These are phyloP conservation scores for Neodiprion virginianus DNA, from an alignment of 1,140 invertebrate species.

Conservation along the genomic window DNA sequence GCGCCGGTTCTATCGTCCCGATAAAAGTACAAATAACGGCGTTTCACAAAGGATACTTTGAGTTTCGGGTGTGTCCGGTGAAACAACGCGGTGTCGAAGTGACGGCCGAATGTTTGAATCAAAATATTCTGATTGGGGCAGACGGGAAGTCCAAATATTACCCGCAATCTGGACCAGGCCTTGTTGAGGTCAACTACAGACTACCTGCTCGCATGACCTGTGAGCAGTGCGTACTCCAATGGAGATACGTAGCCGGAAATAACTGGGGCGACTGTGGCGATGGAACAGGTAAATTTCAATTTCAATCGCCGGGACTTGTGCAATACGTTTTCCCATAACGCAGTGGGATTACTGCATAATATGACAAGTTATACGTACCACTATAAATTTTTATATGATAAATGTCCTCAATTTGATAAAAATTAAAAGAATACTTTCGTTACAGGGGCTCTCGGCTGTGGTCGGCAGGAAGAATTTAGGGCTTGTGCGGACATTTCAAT, in stretches of 20 bases:
- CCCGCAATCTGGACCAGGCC: constrained; percentile 76
- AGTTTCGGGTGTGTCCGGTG: constrained; percentile 83
- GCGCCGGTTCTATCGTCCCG: constrained; percentile 70
- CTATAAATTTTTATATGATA: too few species aligned
- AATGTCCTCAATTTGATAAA: too few species aligned
- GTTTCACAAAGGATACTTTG: constrained; percentile 84
- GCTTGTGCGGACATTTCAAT: constrained; percentile 85
- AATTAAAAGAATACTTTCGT: background rate
- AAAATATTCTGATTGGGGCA: constrained; percentile 69
- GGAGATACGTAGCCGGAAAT: constrained; percentile 82
- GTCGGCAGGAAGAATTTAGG: constrained; percentile 86
- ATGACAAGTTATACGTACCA: too few species aligned
- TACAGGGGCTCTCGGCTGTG: constrained; percentile 78
- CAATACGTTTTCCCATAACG: too few species aligned
- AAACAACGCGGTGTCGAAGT: constrained; percentile 63
- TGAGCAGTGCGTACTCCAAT: constrained; percentile 81
- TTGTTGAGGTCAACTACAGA: constrained; percentile 78
- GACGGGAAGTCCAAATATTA: constrained; percentile 69
- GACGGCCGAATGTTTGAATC: constrained; percentile 79
- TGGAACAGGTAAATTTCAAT: constrained; percentile 35
- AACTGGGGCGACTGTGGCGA: constrained; percentile 80
- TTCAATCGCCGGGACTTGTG: too few species aligned
- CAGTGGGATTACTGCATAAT: too few species aligned
- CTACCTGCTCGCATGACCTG: constrained; percentile 75
- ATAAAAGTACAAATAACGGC: constrained; percentile 82